These are phyloP conservation scores for Apodemus sylvaticus DNA, from an alignment of 2,113 vertebrate species.

Conservation along the genomic window DNA sequence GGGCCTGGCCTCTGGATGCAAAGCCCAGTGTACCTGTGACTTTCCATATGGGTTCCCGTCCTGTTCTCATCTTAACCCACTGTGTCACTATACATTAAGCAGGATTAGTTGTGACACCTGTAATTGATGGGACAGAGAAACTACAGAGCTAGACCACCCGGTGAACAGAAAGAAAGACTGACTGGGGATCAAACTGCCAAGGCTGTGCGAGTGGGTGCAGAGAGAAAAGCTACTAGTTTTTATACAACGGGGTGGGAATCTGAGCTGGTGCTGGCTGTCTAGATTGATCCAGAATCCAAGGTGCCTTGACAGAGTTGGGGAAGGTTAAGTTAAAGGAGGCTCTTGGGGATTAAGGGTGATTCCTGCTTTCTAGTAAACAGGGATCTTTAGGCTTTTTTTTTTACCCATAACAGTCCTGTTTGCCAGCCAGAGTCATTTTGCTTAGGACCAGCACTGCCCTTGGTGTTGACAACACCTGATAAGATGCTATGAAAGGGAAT, in stretches of 20 bases:
- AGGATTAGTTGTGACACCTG: background rate
- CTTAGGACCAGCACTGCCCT: background rate
- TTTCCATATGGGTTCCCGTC: background rate
- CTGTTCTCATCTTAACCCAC: background rate
- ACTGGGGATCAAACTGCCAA: background rate
- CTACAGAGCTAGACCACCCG: background rate
- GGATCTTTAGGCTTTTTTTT: background rate
- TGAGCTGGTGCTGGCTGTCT: background rate
- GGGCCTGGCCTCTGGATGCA: background rate
- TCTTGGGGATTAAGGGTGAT: background rate
- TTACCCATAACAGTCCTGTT: background rate
- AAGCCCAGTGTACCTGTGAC: background rate
- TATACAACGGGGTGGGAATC: background rate
- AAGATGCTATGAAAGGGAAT: background rate
- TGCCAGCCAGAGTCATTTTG: background rate
- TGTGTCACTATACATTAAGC: background rate
- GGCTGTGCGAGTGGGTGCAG: background rate
- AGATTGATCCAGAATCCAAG: background rate
- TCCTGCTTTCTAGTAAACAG: background rate
- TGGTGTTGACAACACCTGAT: background rate
- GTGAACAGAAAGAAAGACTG: background rate
- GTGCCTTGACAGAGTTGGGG: background rate
- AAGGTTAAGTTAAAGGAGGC: background rate
- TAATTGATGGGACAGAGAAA: background rate
- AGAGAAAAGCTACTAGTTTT: background rate